Conservation (phyloP, 1,140 invertebrate genomes). For the Lanistes nyassanus region DNA sequence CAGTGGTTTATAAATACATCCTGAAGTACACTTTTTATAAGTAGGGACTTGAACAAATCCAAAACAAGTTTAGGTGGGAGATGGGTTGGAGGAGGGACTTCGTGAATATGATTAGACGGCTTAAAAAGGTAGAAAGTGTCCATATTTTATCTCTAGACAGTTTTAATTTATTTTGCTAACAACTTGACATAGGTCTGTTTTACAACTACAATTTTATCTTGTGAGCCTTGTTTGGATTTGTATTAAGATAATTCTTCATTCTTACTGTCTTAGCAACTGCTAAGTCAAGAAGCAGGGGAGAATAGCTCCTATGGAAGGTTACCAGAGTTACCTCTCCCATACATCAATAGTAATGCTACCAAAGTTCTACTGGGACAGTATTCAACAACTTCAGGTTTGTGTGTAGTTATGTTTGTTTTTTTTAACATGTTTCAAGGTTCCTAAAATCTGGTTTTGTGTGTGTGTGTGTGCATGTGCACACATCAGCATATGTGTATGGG, state of each 20-base stretch:
- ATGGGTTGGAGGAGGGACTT: too few relatives aligned
- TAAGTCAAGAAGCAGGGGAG: conserved; percentile 58
- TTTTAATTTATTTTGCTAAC: too few relatives aligned
- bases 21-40: too few relatives aligned
- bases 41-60: too few relatives aligned
- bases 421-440: conserved; percentile 5
- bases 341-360: conserved; percentile 75
- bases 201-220: background rate
- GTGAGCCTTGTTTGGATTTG: background rate
- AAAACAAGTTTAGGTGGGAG: too few relatives aligned
- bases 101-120: too few relatives aligned
- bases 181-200: too few relatives aligned
- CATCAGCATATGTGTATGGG: background rate
- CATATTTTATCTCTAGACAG: too few relatives aligned
- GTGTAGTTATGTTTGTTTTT: background rate
- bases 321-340: conserved; percentile 76
- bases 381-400: conserved; percentile 39
- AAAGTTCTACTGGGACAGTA: conserved; percentile 72
- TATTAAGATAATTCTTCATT: background rate
- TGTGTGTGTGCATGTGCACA: too few relatives aligned
- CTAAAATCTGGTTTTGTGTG: conserved; percentile 3
- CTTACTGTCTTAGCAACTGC: conserved; percentile 50
- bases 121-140: too few relatives aligned
- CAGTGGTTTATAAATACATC: too few relatives aligned
- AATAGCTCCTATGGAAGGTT: conserved; percentile 68